These are phyloP conservation scores for Spondyliosoma cantharus DNA, from an alignment of 2,797 vertebrate species.

Conservation along the genomic window DNA sequence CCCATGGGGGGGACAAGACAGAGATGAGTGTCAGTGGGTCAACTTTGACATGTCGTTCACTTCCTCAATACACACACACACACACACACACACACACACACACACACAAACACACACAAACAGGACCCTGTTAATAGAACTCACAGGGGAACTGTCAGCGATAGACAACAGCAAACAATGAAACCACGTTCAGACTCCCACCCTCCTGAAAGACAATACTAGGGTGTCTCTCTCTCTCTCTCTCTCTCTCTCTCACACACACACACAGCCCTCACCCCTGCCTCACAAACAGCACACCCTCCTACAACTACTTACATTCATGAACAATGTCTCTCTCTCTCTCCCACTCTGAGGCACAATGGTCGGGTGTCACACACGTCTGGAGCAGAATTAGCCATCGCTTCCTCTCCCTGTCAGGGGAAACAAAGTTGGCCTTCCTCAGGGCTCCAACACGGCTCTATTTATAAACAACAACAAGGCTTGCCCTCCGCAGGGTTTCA, in stretches of 20 bases:
- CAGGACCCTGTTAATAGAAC: slow-evolving; percentile 58
- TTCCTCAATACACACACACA: slow-evolving; percentile 68
- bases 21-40: slow-evolving; percentile 78
- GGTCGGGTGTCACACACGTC: slow-evolving; percentile 83
- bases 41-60: slow-evolving; percentile 74
- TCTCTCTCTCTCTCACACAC: slow-evolving; percentile 29
- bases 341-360: slow-evolving; percentile 69
- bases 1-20: slow-evolving; percentile 68
- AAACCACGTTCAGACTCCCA: slow-evolving; percentile 48
- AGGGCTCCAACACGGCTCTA: slow-evolving; percentile 74
- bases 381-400: slow-evolving; percentile 80
- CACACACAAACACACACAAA: slow-evolving; percentile 4
- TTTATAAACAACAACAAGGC: slow-evolving; percentile 88
- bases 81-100: slow-evolving; percentile 9
- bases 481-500: slow-evolving; percentile 65
- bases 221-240: slow-evolving; percentile 35
- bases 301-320: slow-evolving; percentile 60
- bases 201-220: slow-evolving; percentile 68
- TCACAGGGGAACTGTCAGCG: slow-evolving; percentile 55
- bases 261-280: slow-evolving; percentile 40
- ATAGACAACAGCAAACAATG: slow-evolving; percentile 71
- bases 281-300: slow-evolving; percentile 58
- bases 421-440: slow-evolving; percentile 84
- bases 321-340: slow-evolving; percentile 60
- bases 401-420: slow-evolving; percentile 84